These are phyloP conservation scores for Dipodomys spectabilis DNA, from an alignment of 2,113 vertebrate species.

Conservation along the genomic window DNA sequence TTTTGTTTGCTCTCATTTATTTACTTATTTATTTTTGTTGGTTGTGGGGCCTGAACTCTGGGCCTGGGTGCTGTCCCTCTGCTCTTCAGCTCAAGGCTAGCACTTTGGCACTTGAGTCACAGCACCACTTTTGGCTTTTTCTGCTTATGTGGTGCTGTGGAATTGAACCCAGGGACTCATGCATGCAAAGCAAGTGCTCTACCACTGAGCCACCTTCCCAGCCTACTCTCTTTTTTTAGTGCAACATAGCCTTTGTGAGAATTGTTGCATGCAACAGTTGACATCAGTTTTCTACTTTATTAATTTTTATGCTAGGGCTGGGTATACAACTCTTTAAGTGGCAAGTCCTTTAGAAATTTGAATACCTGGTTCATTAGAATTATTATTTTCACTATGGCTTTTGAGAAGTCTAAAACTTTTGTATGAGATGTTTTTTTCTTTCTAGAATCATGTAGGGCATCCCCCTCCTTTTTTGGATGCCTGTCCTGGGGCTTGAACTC, in stretches of 20 bases:
- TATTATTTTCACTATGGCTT: neutral
- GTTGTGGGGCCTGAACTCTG: too few species aligned
- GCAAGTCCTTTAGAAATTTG: constrained; percentile 23
- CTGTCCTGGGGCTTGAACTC: too few species aligned
- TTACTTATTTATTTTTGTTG: too few species aligned
- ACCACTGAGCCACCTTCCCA: too few species aligned
- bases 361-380: neutral
- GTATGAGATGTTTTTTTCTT: neutral
- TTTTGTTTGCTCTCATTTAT: neutral
- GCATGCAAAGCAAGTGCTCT: too few species aligned
- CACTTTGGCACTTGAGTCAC: too few species aligned
- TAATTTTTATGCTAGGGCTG: neutral
- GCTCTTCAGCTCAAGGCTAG: too few species aligned
- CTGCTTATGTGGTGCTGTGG: too few species aligned
- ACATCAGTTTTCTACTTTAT: neutral
- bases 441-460: neutral
- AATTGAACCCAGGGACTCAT: too few species aligned
- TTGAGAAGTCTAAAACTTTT: constrained; percentile 21
- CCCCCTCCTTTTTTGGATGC: neutral
- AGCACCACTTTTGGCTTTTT: too few species aligned
- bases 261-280: constrained; percentile 14
- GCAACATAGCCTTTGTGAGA: neutral
- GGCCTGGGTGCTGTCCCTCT: too few species aligned
- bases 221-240: neutral
- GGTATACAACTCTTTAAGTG: constrained; percentile 12